A percentile compares a stretch with the other conserved stretches of the same genome.
Conservation (phyloP, 2,888 invertebrate species). For the Hypsopygia costalis region DNA sequence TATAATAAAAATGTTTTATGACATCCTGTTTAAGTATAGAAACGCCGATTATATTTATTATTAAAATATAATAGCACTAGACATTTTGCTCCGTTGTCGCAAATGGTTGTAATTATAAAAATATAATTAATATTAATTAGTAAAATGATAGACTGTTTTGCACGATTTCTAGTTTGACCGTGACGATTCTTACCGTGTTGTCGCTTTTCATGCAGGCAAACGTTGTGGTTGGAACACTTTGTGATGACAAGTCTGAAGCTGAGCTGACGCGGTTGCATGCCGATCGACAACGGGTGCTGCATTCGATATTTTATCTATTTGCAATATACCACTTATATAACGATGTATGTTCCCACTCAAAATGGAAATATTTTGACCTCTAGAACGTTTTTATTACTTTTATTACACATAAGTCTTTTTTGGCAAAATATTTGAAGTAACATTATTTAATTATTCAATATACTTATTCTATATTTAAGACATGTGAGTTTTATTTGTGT, state of each 20-base stretch:
- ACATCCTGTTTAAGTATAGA: slow-evolving; percentile 54
- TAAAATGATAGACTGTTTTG: slow-evolving; percentile 75
- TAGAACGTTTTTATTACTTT: slow-evolving; percentile 74
- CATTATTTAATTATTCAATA: slow-evolving; percentile 81
- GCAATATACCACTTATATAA: slow-evolving; percentile 46
- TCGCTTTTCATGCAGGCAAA: slow-evolving; percentile 38
- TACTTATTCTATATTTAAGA: slow-evolving; percentile 79
- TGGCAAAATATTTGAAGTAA: slow-evolving; percentile 78
- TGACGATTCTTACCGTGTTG: slow-evolving; percentile 37
- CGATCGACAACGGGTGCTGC: slow-evolving; percentile 35
- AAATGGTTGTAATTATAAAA: slow-evolving; percentile 77
- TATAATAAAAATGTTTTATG: slow-evolving; percentile 42
- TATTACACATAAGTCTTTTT: slow-evolving; percentile 77
- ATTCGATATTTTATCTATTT: slow-evolving; percentile 45
- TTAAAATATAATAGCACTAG: slow-evolving; percentile 56
- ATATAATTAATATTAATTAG: slow-evolving; percentile 67
- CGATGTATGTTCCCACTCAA: slow-evolving; percentile 57
- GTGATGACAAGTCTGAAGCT: slow-evolving; percentile 56
- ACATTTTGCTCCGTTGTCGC: slow-evolving; percentile 73
- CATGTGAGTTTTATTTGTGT: slow-evolving; percentile 54
- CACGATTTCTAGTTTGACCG: slow-evolving; percentile 62
- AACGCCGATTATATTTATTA: slow-evolving; percentile 60
- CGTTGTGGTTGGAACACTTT: slow-evolving; percentile 43
- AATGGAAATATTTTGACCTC: slow-evolving; percentile 72
- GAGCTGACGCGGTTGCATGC: slow-evolving; percentile 30